Base-by-base conservation (phyloP, 2,113 vertebrate species). In the Cheirogaleus medius region DNA sequence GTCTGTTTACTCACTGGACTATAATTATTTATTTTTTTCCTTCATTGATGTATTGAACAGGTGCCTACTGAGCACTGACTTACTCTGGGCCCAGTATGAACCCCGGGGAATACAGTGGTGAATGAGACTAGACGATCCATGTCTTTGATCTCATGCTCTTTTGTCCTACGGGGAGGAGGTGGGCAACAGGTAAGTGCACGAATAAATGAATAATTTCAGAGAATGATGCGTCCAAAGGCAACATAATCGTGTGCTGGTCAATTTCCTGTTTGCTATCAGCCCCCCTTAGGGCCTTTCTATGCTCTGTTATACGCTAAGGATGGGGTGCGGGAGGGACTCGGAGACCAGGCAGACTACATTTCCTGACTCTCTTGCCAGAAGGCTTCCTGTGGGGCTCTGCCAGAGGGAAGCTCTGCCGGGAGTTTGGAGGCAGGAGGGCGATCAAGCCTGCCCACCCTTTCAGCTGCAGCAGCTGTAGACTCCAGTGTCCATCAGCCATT, bases 1-100 rank as follows among this genome's bases (percentile, higher is more conserved):
- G 27, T 78, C 54, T 25, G 7, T 89, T 42, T 64, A n/a, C 64
- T 77, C 20, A 32, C 21, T 13, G 39, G 27, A 60, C 17, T 52
- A 4, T 54, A 64, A 32, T 23, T 78, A 60, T 47, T 49, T 49
- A 60, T 69, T 88, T 20, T 80, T 64, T 29, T 23, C 8, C 42
- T 86, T 86, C 34, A 9, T 54, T 80, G 34, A 82, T 58, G 85
- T 68, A 78, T 1, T 58, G 20, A 37, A 14, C 44, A 64, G 18
- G 71, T 63, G 49, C 15, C 82, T 69, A 58, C 7, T 64, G 18
- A 73, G 44, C 13, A 63, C 32, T 12, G 56, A 18, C 52, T 93
- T 29, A 68, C 5, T 34, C 5, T 0, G 1, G 25, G n/a, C 23
- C 1, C 3, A 47, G 8, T 12, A 11, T 11, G 37, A 78, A 42